Evolutionary conservation across 2,797 vertebrate species (phyloP).

Genomic region (Nannoperca obscura): DNA sequence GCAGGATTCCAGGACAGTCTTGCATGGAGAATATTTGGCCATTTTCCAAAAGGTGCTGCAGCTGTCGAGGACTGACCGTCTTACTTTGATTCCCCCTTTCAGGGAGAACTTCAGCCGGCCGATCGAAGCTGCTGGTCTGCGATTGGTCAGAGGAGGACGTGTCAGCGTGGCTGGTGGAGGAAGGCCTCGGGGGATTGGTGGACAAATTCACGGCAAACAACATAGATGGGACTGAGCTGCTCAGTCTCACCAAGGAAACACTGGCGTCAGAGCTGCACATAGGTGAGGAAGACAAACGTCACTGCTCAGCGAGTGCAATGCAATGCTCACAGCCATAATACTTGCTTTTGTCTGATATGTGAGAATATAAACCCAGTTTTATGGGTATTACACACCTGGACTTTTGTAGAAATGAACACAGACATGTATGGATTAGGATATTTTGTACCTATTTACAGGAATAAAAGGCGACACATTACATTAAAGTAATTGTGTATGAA

Average conservation of each 20-base stretch:
- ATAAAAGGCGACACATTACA: slow-evolving; percentile 50
- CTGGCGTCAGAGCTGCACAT: slow-evolving; percentile 92
- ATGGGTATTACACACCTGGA: slow-evolving; percentile 23
- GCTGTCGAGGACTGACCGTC: slow-evolving; percentile 42
- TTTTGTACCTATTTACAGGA: slow-evolving; percentile 40
- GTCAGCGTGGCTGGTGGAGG: slow-evolving; percentile 89
- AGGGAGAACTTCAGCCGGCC: slow-evolving; percentile 75
- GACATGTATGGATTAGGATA: slow-evolving; percentile 28
- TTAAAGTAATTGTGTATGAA: slow-evolving; percentile 51
- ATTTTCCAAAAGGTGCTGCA: slow-evolving; percentile 48
- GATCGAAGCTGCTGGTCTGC: slow-evolving; percentile 80
- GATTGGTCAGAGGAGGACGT: slow-evolving; percentile 95
- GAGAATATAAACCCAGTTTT: slow-evolving; percentile 31
- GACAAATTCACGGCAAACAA: slow-evolving; percentile 91
- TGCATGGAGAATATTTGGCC: slow-evolving; percentile 23
- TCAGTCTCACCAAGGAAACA: slow-evolving; percentile 92
- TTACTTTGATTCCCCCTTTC: slow-evolving; percentile 62
- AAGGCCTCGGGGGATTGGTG: slow-evolving; percentile 88
- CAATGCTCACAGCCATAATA: not conserved
- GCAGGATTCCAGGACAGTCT: slow-evolving; percentile 33
- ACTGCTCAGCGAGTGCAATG: slow-evolving; percentile 23
- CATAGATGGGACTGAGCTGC: slow-evolving; percentile 93
- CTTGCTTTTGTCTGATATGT: slow-evolving; percentile 7
- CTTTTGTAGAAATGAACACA: slow-evolving; percentile 21
- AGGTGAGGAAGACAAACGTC: slow-evolving; percentile 85